These are phyloP conservation scores for Drosophila hamatofila DNA, from an alignment of 2,888 invertebrate genomes.

Conservation along the genomic window DNA sequence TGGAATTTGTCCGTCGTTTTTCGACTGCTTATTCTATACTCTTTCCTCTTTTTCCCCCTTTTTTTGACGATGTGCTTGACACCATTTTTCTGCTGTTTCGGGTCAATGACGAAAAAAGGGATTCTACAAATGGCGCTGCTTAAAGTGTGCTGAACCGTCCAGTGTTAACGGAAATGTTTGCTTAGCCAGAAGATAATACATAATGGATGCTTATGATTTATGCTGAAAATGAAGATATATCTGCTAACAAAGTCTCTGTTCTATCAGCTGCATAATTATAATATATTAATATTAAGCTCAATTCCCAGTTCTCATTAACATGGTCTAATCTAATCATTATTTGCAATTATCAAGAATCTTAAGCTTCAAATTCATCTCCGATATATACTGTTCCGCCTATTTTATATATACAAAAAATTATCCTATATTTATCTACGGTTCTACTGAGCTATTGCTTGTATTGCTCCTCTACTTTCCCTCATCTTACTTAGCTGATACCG, in stretches of 20 bases:
- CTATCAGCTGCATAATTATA: background rate
- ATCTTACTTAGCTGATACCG: too few relatives aligned
- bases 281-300: background rate
- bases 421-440: too few relatives aligned
- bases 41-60: constrained; percentile 11
- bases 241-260: background rate
- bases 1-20: constrained; percentile 71
- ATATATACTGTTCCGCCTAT: too few relatives aligned
- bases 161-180: constrained; percentile 46
- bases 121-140: constrained; percentile 36
- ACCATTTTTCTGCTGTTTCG: constrained; percentile 44
- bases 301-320: too few relatives aligned
- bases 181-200: constrained; percentile 29
- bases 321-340: background rate
- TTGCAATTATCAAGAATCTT: background rate
- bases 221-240: background rate
- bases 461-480: too few relatives aligned
- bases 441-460: too few relatives aligned
- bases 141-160: constrained; percentile 29
- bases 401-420: too few relatives aligned
- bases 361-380: too few relatives aligned
- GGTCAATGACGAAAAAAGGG: constrained; percentile 58
- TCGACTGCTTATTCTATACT: constrained; percentile 18
- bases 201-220: background rate
- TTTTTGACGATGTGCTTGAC: constrained; percentile 40